Evolutionary conservation across 2,888 invertebrate species (phyloP).

Genomic region (Chirona hameri): DNA sequence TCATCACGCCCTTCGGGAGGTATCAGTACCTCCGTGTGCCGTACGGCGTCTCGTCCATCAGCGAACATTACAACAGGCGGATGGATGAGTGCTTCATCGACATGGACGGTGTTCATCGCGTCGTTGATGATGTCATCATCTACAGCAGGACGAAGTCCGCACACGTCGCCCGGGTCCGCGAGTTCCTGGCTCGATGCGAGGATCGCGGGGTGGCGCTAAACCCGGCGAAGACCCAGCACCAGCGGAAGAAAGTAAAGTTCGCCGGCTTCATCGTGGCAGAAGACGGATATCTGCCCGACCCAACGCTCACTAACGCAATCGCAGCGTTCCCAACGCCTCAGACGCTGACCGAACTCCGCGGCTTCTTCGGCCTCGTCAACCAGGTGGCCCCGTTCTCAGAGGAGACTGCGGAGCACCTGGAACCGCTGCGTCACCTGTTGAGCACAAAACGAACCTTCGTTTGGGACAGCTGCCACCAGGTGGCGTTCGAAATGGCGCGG

Average conservation of each 20-base stretch:
- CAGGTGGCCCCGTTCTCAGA: not conserved
- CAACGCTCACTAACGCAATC: not conserved
- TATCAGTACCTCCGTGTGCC: slow-evolving; percentile 31
- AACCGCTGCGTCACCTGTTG: not conserved
- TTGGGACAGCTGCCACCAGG: not conserved
- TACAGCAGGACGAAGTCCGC: not conserved
- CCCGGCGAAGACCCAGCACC: not conserved
- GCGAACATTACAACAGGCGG: slow-evolving; percentile 6
- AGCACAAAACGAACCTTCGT: not conserved
- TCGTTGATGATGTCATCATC: slow-evolving; percentile 7
- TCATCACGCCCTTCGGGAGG: slow-evolving; percentile 35
- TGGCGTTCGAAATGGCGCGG: not conserved
- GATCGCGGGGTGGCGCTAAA: not conserved
- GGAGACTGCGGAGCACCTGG: not conserved
- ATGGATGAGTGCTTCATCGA: slow-evolving; percentile 13
- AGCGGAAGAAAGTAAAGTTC: not conserved
- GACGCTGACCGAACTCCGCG: not conserved
- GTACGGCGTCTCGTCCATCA: slow-evolving; percentile 25
- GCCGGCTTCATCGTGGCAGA: not conserved
- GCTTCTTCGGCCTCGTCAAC: not conserved
- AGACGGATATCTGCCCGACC: not conserved
- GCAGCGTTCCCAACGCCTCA: not conserved
- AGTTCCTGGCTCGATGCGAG: not conserved
- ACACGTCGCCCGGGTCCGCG: not conserved
- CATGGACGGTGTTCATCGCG: slow-evolving; percentile 1